Conservation (phyloP, 2,888 invertebrate genomes). For the Spatulosminthurus flaviceps region DNA sequence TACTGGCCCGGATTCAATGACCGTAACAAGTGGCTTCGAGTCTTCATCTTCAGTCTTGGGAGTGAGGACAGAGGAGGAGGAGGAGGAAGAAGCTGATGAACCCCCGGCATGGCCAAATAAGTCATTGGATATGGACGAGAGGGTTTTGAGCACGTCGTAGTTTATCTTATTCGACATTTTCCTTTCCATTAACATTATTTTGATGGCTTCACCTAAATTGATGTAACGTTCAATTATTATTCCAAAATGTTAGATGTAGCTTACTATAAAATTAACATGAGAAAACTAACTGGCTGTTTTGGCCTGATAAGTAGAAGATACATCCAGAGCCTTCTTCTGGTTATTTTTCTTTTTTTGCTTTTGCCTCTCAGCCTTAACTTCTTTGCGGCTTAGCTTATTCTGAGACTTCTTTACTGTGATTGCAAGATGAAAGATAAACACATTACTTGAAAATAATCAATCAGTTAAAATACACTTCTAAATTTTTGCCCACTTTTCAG, state of each 20-base stretch:
- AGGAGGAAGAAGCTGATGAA: conserved; percentile 12
- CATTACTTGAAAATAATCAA: conserved; percentile 22
- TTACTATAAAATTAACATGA: no score
- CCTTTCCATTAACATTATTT: conserved; percentile 95
- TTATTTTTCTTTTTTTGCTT: conserved; percentile 74
- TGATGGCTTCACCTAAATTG: conserved; percentile 84
- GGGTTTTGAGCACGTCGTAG: conserved; percentile 91
- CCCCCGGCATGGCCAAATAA: conserved; percentile 34
- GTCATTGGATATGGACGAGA: conserved; percentile 65
- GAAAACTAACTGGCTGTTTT: conserved; percentile 67
- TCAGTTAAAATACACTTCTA: no score
- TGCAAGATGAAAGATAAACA: conserved; percentile 61
- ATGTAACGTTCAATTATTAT: no score
- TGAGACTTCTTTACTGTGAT: conserved; percentile 86
- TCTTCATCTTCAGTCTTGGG: conserved; percentile 37
- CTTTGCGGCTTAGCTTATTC: conserved; percentile 81
- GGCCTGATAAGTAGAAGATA: conserved; percentile 63
- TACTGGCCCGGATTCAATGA: conserved; percentile 62
- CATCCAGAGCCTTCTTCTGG: conserved; percentile 67
- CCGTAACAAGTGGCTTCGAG: conserved; percentile 50
- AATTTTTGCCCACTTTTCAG: no score
- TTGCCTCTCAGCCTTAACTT: conserved; percentile 85
- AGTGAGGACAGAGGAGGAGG: not conserved
- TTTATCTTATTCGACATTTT: conserved; percentile 97
- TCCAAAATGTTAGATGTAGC: no score